phyloP scores from a whole-genome alignment of 2,888 invertebrate species.

The Rambutsinella grinnellia region DNA sequence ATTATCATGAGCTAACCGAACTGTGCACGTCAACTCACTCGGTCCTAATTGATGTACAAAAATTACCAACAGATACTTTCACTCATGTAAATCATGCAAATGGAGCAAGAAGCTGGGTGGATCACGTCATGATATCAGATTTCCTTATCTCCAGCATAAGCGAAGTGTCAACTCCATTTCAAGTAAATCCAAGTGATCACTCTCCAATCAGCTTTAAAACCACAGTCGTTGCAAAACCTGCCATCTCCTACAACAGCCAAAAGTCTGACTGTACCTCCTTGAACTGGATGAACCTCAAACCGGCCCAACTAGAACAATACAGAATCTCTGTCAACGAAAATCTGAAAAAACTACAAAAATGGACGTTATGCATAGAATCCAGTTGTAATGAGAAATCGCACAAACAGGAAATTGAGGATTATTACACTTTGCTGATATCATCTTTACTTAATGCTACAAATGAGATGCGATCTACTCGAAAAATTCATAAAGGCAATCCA shows the following conservation, averaged over 20 bases:
- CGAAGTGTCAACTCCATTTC: background rate
- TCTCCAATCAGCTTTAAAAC: constrained; percentile 5
- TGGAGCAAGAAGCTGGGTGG: background rate
- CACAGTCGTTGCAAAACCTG: no score
- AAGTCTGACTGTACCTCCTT: no score
- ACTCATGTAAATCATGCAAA: constrained; percentile 3
- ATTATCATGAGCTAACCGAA: constrained; percentile 5
- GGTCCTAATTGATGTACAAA: background rate
- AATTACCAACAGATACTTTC: background rate
- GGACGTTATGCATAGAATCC: background rate
- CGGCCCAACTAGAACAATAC: background rate
- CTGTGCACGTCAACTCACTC: background rate
- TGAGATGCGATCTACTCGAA: background rate
- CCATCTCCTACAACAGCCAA: no score
- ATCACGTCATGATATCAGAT: constrained; percentile 1
- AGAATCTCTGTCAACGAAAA: background rate
- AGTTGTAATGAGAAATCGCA: background rate
- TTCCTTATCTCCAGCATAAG: background rate
- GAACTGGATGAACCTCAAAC: background rate
- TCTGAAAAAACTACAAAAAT: background rate
- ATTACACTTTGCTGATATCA: background rate
- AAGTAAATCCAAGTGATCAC: constrained; percentile 25
- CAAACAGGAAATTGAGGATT: background rate
- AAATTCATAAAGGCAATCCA: background rate
- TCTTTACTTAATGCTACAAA: background rate